Conservation (phyloP, 2,888 invertebrate genomes). For the Sycophila texana region DNA sequence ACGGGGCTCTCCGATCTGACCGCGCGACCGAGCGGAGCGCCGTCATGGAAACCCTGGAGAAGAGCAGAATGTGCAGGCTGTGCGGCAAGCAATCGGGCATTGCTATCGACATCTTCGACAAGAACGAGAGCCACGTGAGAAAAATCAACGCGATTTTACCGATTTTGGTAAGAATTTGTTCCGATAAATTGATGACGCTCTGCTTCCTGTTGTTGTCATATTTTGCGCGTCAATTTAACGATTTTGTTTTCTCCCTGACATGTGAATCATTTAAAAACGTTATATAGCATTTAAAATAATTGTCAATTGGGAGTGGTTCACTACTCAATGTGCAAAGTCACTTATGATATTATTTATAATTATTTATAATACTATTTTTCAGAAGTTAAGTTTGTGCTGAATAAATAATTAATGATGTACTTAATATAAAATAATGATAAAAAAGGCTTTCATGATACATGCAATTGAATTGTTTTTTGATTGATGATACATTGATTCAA, state of each 20-base stretch:
- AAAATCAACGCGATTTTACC: slow-evolving; percentile 72
- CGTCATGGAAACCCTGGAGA: slow-evolving; percentile 71
- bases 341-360: no score
- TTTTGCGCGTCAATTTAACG: no score
- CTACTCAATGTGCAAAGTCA: no score
- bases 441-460: no score
- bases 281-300: neutral
- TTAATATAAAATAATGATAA: no score
- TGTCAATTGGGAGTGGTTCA: no score
- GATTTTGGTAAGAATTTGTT: slow-evolving; percentile 68
- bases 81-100: slow-evolving; percentile 71
- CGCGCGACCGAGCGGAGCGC: slow-evolving; percentile 15
- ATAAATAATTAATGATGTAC: neutral
- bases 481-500: slow-evolving; percentile 20
- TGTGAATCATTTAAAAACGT: neutral
- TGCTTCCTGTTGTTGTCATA: no score
- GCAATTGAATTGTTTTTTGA: slow-evolving; percentile 6
- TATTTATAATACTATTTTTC: no score
- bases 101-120: slow-evolving; percentile 70
- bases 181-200: neutral
- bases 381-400: no score
- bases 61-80: slow-evolving; percentile 70
- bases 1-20: no score
- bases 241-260: no score
- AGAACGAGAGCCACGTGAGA: slow-evolving; percentile 67